Base-by-base conservation (phyloP, 2,113 vertebrate species). In the Passer montanus region DNA sequence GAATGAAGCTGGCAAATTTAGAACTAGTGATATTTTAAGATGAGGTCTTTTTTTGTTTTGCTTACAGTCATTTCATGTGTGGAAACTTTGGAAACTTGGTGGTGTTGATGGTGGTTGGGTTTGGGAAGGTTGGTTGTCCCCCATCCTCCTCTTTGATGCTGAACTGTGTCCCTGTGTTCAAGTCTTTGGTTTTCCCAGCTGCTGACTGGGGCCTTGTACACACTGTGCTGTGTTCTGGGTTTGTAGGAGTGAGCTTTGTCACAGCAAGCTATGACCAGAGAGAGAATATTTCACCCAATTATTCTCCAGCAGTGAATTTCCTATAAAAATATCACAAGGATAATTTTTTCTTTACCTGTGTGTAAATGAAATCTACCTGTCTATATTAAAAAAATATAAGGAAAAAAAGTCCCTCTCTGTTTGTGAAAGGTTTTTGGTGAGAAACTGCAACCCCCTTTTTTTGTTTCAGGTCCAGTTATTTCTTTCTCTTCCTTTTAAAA, bases 401-500 rank as follows among this genome's bases (percentile, higher is more conserved):
- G 22, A 41, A 77, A 86, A 66, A 66, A 69, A 33, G 4, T 27
- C 16, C 26, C 7, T 66, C 19, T 78, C 30, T 81, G 46, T 30
- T 92, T 35, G 7, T 28, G 33, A 28, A 73, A 23, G 3, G 27
- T 15, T 93, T 66, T 74, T 84, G 55, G 21, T 83, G 27, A 74
- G 28, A 70, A 22, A 11, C 37, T 74, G 41, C 62, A 73, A n/a
- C 35, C 46, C 50, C 9, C 5, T 7, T 56, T 67, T 86, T 52
- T 47, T 60, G 15, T 84, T 90, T 88, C 77, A 69, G 55, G 59
- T 87, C 58, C 83, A 70, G 39, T 66, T 95, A 37, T 58, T 92
- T 77, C 64, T 83, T 89, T 84, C 21, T 75, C 46, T 87, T 73
- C 73, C 43, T 69, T 88, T 83, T 72, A 28, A 93, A 79, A 82